Evolutionary conservation across 2,113 vertebrate genomes (phyloP), one percentile per base, ranked within the genome.

Genomic region (Narcine bancroftii): DNA sequence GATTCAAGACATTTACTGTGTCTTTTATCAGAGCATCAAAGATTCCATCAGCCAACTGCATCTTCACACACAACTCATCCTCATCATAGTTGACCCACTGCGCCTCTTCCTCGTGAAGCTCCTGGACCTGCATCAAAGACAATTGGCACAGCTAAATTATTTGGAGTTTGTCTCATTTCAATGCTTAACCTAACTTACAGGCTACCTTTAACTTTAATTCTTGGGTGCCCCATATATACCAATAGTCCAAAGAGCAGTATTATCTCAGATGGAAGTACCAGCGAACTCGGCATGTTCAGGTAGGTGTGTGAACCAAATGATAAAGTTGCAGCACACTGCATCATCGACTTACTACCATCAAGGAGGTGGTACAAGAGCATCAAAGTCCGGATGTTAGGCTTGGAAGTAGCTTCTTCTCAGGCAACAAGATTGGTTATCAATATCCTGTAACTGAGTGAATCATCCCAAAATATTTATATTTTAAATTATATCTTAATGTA

Each of bases 81-180:
- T 99, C 98, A 0, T 99, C 98, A 0, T 99, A 99, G 95, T 98
- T 99, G 76, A 99, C 98, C 99, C 99, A 99, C 94, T 99, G 98
- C 0, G 97, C 96, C 94, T 99, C 98, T 92, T 99, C 99, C 93
- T 99, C 98, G 0, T 99, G 98, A 89, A 99, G 97, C 92, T 99
- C 99, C 94, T 99, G 98, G 11, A 99, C 98, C 99, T 99, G 93
- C 29, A 85, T 36, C 56, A 50, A 81, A 29, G 45, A 81, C 47
- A 13, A 81, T 53, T 21, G 17, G 45, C 9, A 45, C 75, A 81
- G 9, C 3, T 56, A 17, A 29, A 56, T 19, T 56, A 26, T 56
- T 26, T 47, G 21, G 21, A 47, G 76, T 47, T 24, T 79, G 1
- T 29, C 21, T 29, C 50, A 75, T 15, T 75, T 17, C 42, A 79